Evolutionary conservation across 2,797 vertebrate genomes (phyloP), one percentile per base, ranked within the genome.

Genomic region (Falco berigora): DNA sequence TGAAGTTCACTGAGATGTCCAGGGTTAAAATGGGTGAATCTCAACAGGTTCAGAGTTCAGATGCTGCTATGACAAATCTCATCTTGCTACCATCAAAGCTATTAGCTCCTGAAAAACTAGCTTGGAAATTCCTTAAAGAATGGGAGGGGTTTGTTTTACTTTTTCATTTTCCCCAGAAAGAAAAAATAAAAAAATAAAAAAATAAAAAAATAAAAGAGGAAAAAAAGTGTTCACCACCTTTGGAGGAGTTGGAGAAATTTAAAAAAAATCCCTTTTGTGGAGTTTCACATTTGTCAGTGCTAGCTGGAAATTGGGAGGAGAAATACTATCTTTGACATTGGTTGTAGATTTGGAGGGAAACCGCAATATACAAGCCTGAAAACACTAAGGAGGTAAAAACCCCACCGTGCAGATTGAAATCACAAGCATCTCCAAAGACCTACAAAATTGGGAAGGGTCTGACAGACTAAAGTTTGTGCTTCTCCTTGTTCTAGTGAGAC

Each of bases 21-120:
- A 62, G 84, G 86, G 90, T 94, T 94, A 85, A 79, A 71, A 95
- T 96, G 87, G 82, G 89, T 96, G 95, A 97, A 96, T 96, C 80
- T 96, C 87, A 93, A 93, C 78, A 93, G 78, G 74, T 86, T 96
- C 77, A 79, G 94, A 52, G 59, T 87, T 83, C 75, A 66, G 83
- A 92, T 93, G 77, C 67, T 80, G 40, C 75, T 66, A 59, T 46
- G 88, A 90, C 83, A 91, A 68, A 66, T 73, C 77, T 38, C 47
- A 74, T n/a, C 30, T 66, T 78, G 76, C 74, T 88, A 76, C 74
- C 80, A 79, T 22, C 68, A 85, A 58, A 94, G 77, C 32, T 62
- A 67, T 68, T 92, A 78, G 52, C 28, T 59, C 15, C 76, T 71
- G 25, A 77, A 90, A 94, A 76, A 82, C 2, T 32, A 36, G 42